Base-by-base conservation (phyloP, 2,888 invertebrate genomes). In the Lydus trimaculatus region DNA sequence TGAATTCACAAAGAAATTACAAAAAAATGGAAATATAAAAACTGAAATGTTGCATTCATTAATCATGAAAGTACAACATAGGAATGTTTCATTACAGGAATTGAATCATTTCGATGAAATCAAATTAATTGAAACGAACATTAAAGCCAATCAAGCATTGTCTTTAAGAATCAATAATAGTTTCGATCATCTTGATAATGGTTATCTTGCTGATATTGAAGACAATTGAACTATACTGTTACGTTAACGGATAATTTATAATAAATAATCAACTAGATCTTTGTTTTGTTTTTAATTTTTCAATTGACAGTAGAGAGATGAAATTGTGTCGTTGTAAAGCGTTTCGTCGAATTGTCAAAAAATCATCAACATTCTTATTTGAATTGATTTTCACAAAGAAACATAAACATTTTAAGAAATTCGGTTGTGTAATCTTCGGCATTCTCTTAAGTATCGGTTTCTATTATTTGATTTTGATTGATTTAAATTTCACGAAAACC, bases 401-500 rank as follows among this genome's bases (percentile, higher is more conserved):
- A 62, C 65, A 78, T 43, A 73, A 69, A 63, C 59, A 59, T 25
- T 64, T 81, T 23, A 85, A 85, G 72, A 73, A 75, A 59, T 63
- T 73, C 15, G 72, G 82, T 58, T 85, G 87, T 60, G 86, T 88
- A 73, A 64, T 86, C 8, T 84, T 86, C 60, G 88, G 88, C 15
- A 74, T 87, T 36, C 64, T 84, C 2, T 76, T 88, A 52, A 87
- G 87, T 7, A 39, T 87, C 28, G 75, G 84, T 1, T 85, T 89
- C 65, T 87, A 88, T 79, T 83, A 84, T 66, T 78, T 85, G n/a
- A 85, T 89, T 63, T 81, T 89, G 43, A 82, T 86, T 2, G 88
- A 87, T 74, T 78, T 89, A 61, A 82, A 86, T 72, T 88, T 89
- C 69, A 86, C 86, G 9, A 82, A 80, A 43, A 83, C 83, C 67